Conservation (phyloP, 2,797 vertebrate genomes). For the Sebastes miniatus region DNA sequence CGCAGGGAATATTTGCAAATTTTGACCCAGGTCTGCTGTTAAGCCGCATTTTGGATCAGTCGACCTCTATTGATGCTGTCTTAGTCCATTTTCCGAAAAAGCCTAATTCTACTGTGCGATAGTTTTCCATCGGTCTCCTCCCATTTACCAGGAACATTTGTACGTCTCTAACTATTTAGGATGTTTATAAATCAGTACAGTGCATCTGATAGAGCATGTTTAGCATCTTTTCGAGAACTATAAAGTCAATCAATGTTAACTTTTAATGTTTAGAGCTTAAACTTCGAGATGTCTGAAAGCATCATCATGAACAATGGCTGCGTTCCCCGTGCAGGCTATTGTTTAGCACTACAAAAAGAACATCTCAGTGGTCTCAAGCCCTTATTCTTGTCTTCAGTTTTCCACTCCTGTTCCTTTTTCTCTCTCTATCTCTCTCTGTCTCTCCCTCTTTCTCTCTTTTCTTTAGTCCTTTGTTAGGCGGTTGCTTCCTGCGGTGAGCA, state of each 20-base stretch:
- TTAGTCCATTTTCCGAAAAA: constrained; percentile 46
- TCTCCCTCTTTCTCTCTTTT: constrained; percentile 44
- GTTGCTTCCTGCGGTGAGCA: constrained; percentile 75
- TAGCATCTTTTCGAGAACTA: not conserved
- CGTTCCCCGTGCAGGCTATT: not conserved
- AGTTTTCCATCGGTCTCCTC: constrained; percentile 48
- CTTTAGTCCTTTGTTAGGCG: constrained; percentile 70
- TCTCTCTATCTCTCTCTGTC: constrained; percentile 17
- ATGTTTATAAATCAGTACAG: not conserved
- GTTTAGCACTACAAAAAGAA: not conserved
- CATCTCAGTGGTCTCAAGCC: not conserved
- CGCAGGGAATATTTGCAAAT: constrained; percentile 49
- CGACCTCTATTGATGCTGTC: constrained; percentile 53
- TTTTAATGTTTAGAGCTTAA: not conserved
- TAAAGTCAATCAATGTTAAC: not conserved
- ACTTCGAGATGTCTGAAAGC: not conserved
- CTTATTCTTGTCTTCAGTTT: constrained; percentile 38
- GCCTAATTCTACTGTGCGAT: constrained; percentile 9
- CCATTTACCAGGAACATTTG: constrained; percentile 6
- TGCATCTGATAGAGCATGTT: not conserved
- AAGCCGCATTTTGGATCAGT: constrained; percentile 61
- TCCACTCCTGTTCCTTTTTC: constrained; percentile 15
- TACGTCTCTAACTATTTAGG: not conserved
- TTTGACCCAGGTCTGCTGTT: constrained; percentile 65
- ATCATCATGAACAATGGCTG: not conserved